These are phyloP conservation scores for Keiferia lycopersicella DNA, from an alignment of 2,888 invertebrate genomes.

Conservation along the genomic window DNA sequence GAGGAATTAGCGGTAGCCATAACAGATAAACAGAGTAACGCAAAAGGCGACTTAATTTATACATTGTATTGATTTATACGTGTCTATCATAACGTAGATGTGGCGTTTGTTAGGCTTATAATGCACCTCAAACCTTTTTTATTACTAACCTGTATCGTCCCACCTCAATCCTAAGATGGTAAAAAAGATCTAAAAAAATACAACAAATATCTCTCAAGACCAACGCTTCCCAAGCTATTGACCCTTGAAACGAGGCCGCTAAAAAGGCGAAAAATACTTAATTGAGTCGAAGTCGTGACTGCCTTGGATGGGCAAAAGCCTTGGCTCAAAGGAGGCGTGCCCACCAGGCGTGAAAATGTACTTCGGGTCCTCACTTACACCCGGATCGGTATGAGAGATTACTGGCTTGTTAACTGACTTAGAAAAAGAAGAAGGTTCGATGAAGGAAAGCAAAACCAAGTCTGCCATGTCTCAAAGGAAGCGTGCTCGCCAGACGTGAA, in stretches of 20 bases:
- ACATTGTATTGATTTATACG: not conserved
- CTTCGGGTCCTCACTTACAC: conserved; percentile 48
- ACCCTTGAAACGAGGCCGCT: conserved; percentile 17
- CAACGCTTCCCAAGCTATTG: conserved; percentile 20
- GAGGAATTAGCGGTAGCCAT: too few species aligned
- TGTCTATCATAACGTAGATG: not conserved
- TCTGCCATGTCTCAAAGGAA: too few species aligned
- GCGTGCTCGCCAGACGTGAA: not conserved
- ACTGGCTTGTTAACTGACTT: conserved; percentile 33
- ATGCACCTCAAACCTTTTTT: not conserved
- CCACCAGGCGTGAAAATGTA: conserved; percentile 41
- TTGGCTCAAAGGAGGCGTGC: conserved; percentile 24
- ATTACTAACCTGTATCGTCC: too few species aligned
- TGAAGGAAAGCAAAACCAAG: too few species aligned
- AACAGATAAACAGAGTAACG: too few species aligned
- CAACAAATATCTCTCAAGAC: not conserved
- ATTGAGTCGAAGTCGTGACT: conserved; percentile 25
- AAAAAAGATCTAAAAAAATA: not conserved
- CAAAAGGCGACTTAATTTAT: too few species aligned
- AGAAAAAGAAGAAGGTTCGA: not conserved
- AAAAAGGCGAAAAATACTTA: conserved; percentile 24
- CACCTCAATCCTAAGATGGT: not conserved
- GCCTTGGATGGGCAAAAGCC: conserved; percentile 1
- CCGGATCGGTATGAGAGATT: conserved; percentile 54
- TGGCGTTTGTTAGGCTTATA: not conserved